Percentiles rank a stretch among this genome's conserved stretches.
phyloP scores from a whole-genome alignment of 2,113 vertebrate genomes.

The Cryptomyrus ogoouensis region DNA sequence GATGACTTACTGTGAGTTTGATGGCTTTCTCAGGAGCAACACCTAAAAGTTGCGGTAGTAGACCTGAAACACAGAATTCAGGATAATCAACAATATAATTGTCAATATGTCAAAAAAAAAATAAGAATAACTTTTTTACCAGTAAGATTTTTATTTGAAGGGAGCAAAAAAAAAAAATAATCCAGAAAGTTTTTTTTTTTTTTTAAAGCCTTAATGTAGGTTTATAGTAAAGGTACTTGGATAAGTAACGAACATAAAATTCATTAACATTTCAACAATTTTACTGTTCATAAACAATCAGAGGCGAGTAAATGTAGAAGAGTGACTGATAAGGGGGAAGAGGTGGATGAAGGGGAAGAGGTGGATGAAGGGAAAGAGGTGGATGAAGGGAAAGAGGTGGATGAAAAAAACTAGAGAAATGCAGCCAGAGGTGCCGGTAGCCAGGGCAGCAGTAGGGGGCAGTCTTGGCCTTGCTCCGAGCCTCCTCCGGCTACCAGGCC shows the following conservation, averaged over 20 bases:
- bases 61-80: conserved; percentile 60
- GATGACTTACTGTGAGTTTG: conserved; percentile 88
- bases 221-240: neutral
- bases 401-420: neutral
- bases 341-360: conserved; percentile 29
- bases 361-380: too few species aligned
- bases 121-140: neutral
- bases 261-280: neutral
- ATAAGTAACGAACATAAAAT: neutral
- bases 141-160: neutral
- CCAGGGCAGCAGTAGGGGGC: conserved; percentile 61
- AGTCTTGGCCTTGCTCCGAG: conserved; percentile 59
- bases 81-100: neutral
- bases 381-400: too few species aligned
- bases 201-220: neutral
- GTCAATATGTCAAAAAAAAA: neutral
- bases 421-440: neutral
- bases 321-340: neutral
- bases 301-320: neutral
- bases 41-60: conserved; percentile 90
- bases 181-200: too few species aligned
- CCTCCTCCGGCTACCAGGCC: neutral
- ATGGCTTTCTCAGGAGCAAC: conserved; percentile 97
- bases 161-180: neutral
- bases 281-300: neutral